Percentiles rank a stretch among this genome's conserved stretches.
phyloP scores from a whole-genome alignment of 2,113 vertebrate genomes.

The Ifrita kowaldi region DNA sequence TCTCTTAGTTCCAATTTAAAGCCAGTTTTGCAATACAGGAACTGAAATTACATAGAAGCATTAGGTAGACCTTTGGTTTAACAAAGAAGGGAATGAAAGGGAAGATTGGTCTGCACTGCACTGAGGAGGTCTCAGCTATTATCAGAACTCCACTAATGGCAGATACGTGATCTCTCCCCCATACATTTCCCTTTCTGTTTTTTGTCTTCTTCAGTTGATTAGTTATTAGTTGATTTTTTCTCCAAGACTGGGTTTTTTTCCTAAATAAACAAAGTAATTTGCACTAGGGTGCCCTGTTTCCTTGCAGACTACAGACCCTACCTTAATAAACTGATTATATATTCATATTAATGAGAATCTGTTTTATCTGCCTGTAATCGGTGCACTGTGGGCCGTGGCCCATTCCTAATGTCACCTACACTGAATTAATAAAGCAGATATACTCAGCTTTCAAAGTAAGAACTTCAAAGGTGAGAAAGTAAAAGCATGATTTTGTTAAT shows the following conservation, averaged over 20 bases:
- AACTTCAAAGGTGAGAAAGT: background rate
- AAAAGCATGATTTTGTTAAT: background rate
- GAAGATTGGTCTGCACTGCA: background rate
- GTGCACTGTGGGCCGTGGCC: background rate
- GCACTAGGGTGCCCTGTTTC: background rate
- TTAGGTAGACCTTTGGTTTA: background rate
- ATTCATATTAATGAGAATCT: background rate
- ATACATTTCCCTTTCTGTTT: background rate
- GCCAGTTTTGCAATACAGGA: rapidly evolving
- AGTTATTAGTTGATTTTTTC: background rate
- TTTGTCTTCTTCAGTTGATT: background rate
- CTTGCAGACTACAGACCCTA: background rate
- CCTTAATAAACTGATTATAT: background rate
- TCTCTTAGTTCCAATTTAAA: background rate
- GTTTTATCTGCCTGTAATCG: background rate
- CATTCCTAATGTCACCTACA: background rate
- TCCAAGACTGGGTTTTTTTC: background rate
- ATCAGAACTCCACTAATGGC: background rate
- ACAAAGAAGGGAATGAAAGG: background rate
- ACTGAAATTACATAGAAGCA: background rate
- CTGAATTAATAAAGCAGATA: background rate
- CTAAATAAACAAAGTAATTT: background rate
- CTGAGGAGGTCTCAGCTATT: background rate
- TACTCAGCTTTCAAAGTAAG: background rate
- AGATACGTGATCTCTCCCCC: background rate